Evolutionary conservation across 2,113 vertebrate genomes (phyloP).

Genomic region (Hiodon tergisus): DNA sequence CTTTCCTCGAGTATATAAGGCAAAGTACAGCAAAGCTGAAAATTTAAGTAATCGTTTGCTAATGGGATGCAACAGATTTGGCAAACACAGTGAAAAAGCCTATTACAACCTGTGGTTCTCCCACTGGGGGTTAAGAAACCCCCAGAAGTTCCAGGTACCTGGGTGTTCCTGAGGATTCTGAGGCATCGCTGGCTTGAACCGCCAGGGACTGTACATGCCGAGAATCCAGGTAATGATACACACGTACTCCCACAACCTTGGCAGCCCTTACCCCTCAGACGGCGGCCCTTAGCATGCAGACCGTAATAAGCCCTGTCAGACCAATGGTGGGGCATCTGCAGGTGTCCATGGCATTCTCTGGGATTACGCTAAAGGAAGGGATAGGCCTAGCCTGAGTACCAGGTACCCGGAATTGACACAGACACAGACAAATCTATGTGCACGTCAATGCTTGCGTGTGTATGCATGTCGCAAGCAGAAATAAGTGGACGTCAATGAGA

Average conservation of each 20-base stretch:
- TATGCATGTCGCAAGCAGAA: neutral
- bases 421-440: neutral
- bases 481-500: neutral
- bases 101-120: too few species aligned
- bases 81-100: too few species aligned
- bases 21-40: too few species aligned
- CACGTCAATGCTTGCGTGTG: neutral
- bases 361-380: too few species aligned
- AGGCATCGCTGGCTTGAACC: neutral
- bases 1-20: too few species aligned
- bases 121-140: neutral
- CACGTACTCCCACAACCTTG: neutral
- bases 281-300: neutral
- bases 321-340: too few species aligned
- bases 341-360: too few species aligned
- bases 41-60: too few species aligned
- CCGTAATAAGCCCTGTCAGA: too few species aligned
- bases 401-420: neutral
- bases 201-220: neutral
- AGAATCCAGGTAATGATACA: conserved; percentile 1
- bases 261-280: neutral
- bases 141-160: neutral
- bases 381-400: too few species aligned
- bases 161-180: too few species aligned
- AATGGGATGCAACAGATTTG: too few species aligned